A percentile compares a stretch with the other conserved stretches of the same genome.
Conservation (phyloP, 2,888 invertebrate genomes). For the Calliphora vomitoria region DNA sequence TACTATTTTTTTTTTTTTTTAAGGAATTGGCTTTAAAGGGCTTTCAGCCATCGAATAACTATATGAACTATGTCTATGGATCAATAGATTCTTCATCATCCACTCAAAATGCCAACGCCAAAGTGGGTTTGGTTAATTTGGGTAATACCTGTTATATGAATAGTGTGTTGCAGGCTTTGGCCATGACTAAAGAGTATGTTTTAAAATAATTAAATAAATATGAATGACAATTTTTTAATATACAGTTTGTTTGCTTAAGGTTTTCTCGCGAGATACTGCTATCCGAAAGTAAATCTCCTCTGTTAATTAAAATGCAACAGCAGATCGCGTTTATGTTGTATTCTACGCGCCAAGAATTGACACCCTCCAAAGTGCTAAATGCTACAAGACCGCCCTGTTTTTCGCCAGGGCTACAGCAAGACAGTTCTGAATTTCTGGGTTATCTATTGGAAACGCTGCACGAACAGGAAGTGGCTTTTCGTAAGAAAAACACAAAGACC, state of each 20-base stretch:
- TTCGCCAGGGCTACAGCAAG: constrained; percentile 91
- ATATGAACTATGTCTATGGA: constrained; percentile 80
- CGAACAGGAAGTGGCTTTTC: constrained; percentile 87
- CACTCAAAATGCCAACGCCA: constrained; percentile 78
- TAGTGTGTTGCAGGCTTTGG: constrained; percentile 92
- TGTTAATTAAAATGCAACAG: constrained; percentile 89
- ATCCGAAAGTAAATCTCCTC: constrained; percentile 85
- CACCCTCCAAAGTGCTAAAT: constrained; percentile 89
- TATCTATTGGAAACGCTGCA: constrained; percentile 87
- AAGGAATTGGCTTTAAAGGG: constrained; percentile 84
- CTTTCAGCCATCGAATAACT: constrained; percentile 85
- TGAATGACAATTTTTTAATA: not conserved
- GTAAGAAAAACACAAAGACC: constrained; percentile 56
- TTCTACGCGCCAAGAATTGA: constrained; percentile 88
- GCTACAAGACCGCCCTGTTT: constrained; percentile 92
- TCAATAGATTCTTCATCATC: constrained; percentile 68
- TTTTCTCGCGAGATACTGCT: constrained; percentile 89
- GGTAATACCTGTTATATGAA: constrained; percentile 97
- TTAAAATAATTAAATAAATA: not conserved
- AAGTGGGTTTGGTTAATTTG: constrained; percentile 91
- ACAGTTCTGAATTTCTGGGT: constrained; percentile 94
- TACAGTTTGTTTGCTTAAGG: constrained; percentile 80
- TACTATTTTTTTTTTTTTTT: not conserved
- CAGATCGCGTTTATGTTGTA: constrained; percentile 90
- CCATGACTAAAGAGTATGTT: constrained; percentile 90